Base-by-base conservation (phyloP, 2,888 invertebrate genomes). In the Agrotis segetum region DNA sequence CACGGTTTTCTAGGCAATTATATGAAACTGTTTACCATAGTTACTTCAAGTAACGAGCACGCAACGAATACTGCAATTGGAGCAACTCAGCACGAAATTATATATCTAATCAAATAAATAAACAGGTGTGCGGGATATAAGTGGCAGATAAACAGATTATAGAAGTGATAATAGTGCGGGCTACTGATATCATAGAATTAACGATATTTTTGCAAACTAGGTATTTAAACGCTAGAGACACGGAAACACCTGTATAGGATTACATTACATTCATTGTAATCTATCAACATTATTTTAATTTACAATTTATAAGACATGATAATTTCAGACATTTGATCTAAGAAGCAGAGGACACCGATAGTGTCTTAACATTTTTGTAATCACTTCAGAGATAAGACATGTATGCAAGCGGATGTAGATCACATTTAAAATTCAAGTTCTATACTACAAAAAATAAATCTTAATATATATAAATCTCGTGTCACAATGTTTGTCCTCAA, bases 341-440 rank as follows among this genome's bases (percentile, higher is more conserved):
- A 53, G 47, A 71, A 21, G 34, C 52, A 59, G 6, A 65, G 71
- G 34, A 71, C 60, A 74, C 40, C 17, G 29, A 53, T n/a, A 59
- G 50, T 50, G 29, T 60, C 34, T 40, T 16, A 52, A 61, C 13
- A 53, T 59, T 19, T 62, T 66, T 65, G 34, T 65, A 59, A 75
- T 67, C 65, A 70, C 62, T 79, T 56, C 62, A n/a, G 64, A 63
- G 71, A 76, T 83, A 53, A 82, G 79, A 79, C 77, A 74, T 61
- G 60, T 79, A 77, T 63, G 60, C 13, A 50, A 72, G 64, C 63
- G 49, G 46, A 61, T 60, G 46, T 53, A 52, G 34, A 59, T 58
- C 53, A 58, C 40, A 58, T 49, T 19, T 24, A 44, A 67, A 17
- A 49, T 55, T 7, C 16, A 49, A 49, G 16, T 19, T 29, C 16